Evolutionary conservation across 1,140 invertebrate species (phyloP), one percentile per base, ranked within the genome.

Genomic region (Achroia grisella): DNA sequence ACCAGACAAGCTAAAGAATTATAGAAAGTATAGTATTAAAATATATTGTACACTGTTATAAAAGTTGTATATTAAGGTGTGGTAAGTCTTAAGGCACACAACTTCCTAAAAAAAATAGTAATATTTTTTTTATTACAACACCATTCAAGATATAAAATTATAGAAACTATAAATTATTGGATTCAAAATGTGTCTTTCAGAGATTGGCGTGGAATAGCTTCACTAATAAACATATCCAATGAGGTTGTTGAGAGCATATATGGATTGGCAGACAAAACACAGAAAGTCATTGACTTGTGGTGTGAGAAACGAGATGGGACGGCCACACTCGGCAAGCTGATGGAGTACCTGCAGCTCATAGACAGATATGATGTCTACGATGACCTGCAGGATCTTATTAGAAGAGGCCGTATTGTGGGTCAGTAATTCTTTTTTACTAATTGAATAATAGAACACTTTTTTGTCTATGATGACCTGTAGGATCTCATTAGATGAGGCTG

Each of bases 151-250:
- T n/a, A n/a, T n/a, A n/a, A n/a, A n/a, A n/a, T n/a, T n/a, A n/a
- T n/a, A n/a, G n/a, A 37, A 27, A 12, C 10, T 14, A 4, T 8
- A 30, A 33, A n/a, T n/a, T n/a, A n/a, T n/a, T n/a, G n/a, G n/a
- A n/a, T n/a, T n/a, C n/a, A n/a, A n/a, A n/a, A n/a, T n/a, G n/a
- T n/a, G n/a, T n/a, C n/a, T 62, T 77, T 28, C 50, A 92, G 91
- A 57, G 90, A 93, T 66, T 93, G 91, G 91, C 77, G 89, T 66
- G 91, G 91, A 8, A 50, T 93, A 5, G 90, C 89, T 0, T 87
- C 89, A 52, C 67, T 90, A 39, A 78, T 85, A 15, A 78, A 85
- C 4, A 71, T 91, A 42, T 57, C 71, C 14, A 65, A 77, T 33
- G 86, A 89, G 53, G 39, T 75, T 34, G 72, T 87, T 27, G 78